phyloP scores from a whole-genome alignment of 2,888 invertebrate species.

The Drosophila infuscata region DNA sequence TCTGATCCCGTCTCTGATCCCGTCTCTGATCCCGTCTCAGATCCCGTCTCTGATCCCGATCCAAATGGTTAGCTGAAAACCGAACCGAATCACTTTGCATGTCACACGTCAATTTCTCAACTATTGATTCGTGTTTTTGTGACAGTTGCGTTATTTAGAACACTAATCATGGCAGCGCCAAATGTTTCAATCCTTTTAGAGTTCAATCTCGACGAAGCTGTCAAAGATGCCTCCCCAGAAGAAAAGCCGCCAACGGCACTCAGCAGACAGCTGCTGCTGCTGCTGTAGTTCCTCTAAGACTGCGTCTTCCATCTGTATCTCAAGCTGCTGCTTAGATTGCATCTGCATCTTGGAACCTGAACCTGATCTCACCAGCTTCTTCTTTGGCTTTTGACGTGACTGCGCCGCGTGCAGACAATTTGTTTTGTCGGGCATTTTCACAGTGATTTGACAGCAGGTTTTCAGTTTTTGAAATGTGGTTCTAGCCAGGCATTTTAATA shows the following conservation, averaged over 20 bases:
- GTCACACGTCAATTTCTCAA: constrained; percentile 66
- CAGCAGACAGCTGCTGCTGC: constrained; percentile 50
- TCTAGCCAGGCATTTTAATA: constrained; percentile 39
- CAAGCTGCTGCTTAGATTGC: neutral
- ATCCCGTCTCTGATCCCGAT: constrained; percentile 24
- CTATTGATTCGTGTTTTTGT: constrained; percentile 54
- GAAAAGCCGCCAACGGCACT: constrained; percentile 62
- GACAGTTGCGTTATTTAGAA: constrained; percentile 69
- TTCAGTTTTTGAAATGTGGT: neutral
- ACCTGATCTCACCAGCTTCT: constrained; percentile 56
- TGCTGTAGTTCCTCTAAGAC: constrained; percentile 22
- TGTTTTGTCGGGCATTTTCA: constrained; percentile 67
- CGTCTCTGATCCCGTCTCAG: constrained; percentile 4
- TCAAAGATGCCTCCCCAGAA: constrained; percentile 45
- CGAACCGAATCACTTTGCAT: constrained; percentile 64
- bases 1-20: no score
- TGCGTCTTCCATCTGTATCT: constrained; percentile 2
- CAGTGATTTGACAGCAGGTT: constrained; percentile 50
- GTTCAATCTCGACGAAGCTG: constrained; percentile 43
- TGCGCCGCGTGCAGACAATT: constrained; percentile 66
- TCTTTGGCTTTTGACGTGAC: constrained; percentile 47
- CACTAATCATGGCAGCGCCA: constrained; percentile 74
- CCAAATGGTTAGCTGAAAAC: constrained; percentile 18
- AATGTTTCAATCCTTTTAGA: constrained; percentile 71
- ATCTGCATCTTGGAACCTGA: constrained; percentile 22